phyloP scores from a whole-genome alignment of 1,140 invertebrate genomes.

The Bathynomus jamesi region DNA sequence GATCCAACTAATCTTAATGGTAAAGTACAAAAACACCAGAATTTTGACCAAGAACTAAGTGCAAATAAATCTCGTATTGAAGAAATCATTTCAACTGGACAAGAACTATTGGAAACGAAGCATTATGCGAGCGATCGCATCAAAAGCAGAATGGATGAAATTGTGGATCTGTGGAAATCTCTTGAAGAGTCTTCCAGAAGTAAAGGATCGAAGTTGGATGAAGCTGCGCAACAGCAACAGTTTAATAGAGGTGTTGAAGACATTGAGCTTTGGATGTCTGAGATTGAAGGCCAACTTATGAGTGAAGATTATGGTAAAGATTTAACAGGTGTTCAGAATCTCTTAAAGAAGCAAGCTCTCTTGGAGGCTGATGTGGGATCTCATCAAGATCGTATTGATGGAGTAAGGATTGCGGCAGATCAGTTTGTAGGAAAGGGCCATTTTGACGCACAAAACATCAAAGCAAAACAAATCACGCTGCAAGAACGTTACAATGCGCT shows the following conservation, averaged over 20 bases:
- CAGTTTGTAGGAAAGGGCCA: slow-evolving; percentile 86
- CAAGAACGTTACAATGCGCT: slow-evolving; percentile 61
- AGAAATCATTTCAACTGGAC: slow-evolving; percentile 66
- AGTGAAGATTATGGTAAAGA: slow-evolving; percentile 98
- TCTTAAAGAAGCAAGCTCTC: slow-evolving; percentile 94
- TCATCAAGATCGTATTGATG: slow-evolving; percentile 90
- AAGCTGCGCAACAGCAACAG: slow-evolving; percentile 94
- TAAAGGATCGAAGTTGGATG: slow-evolving; percentile 68
- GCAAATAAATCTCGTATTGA: slow-evolving; percentile 90
- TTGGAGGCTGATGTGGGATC: slow-evolving; percentile 95
- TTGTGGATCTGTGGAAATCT: slow-evolving; percentile 87
- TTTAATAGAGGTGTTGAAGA: slow-evolving; percentile 97
- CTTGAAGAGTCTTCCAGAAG: slow-evolving; percentile 80
- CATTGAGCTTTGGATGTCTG: slow-evolving; percentile 93
- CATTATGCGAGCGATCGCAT: slow-evolving; percentile 61
- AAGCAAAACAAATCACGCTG: slow-evolving; percentile 59
- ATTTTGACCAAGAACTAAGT: slow-evolving; percentile 91
- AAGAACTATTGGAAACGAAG: slow-evolving; percentile 51
- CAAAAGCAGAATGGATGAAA: slow-evolving; percentile 76
- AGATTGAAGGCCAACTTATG: slow-evolving; percentile 91
- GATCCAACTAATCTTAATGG: slow-evolving; percentile 98
- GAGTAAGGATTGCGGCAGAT: slow-evolving; percentile 72
- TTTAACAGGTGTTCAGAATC: slow-evolving; percentile 88
- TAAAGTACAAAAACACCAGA: slow-evolving; percentile 98
- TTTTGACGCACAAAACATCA: slow-evolving; percentile 94